Evolutionary conservation across 2,888 invertebrate genomes (phyloP), one percentile per base, ranked within the genome.

Genomic region (Synanthedon formicaeformis): DNA sequence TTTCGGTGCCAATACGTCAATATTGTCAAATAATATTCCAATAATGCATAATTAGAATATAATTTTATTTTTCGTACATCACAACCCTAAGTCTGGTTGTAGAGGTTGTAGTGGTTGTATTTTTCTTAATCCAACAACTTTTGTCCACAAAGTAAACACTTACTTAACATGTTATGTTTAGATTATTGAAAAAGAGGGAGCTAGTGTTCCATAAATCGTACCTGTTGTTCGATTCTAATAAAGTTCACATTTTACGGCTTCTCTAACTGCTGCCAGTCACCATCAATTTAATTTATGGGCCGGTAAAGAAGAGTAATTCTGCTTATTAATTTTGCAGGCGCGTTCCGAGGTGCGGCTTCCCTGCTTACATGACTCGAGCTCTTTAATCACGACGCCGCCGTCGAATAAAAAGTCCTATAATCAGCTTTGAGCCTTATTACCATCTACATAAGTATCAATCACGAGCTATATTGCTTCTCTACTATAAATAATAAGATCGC

Each of bases 231-330:
- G 68, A 73, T 73, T 75, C 68, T 76, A 76, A 79, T 80, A 78
- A 80, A 78, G 73, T 67, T 63, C 57, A 66, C 60, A 58, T 60
- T 78, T 85, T 78, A 83, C 69, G 72, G 76, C 69, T 71, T 68
- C 66, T 74, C 66, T 78, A 69, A 78, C 73, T 74, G 76, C 67
- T 77, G 70, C 67, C 69, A 76, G 76, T 72, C 68, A 69, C 76
- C 78, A 79, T 84, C 80, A 80, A 78, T 75, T 72, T 81, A 75
- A 82, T 84, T 84, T 84, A 84, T 76, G 76, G 65, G 71, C 61
- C 73, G 75, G 75, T 78, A 75, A 79, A 75, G 76, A 78, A 78
- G 77, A 82, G 77, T 80, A 74, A 82, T 83, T 81, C 68, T 67
- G 73, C 75, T 83, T 83, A 83, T 83, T 84, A 84, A 85, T 84